phyloP scores from a whole-genome alignment of 2,888 invertebrate genomes.

The Athalia circularis region DNA sequence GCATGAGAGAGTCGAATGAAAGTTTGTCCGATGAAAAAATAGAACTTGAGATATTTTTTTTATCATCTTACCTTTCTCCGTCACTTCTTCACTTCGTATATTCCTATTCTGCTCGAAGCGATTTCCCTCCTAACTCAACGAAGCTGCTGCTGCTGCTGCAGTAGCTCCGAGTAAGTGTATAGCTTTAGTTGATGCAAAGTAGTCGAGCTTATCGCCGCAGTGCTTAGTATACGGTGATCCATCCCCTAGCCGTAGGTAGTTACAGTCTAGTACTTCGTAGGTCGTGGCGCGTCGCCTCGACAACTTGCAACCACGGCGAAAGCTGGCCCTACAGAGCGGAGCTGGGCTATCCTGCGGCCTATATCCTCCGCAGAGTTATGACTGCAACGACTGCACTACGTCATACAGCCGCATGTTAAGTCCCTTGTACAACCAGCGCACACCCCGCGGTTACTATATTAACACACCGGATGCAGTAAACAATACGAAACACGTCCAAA shows the following conservation, averaged over 20 bases:
- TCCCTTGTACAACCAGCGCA: neutral
- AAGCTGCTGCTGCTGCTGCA: neutral
- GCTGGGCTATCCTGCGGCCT: constrained; percentile 30
- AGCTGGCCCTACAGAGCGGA: constrained; percentile 18
- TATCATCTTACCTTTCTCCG: no score
- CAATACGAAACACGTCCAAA: constrained; percentile 34
- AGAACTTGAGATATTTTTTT: no score
- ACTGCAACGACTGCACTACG: constrained; percentile 30
- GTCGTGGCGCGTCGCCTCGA: constrained; percentile 50
- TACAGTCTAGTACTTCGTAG: constrained; percentile 48
- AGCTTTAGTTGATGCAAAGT: constrained; percentile 56
- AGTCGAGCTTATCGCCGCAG: constrained; percentile 63
- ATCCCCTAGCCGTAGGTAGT: constrained; percentile 62
- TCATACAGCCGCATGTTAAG: constrained; percentile 38
- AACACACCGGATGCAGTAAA: constrained; percentile 29
- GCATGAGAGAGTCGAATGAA: no score
- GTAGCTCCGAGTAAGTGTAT: neutral
- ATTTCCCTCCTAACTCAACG: neutral
- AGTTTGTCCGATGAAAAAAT: no score
- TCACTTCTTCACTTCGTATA: no score
- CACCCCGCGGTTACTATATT: constrained; percentile 1
- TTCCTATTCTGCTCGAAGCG: neutral
- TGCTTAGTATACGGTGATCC: constrained; percentile 65
- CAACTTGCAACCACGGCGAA: constrained; percentile 41
- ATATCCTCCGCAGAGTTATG: constrained; percentile 38